Conservation (phyloP, 1,140 invertebrate genomes). For the Metopolophium dirhodum region DNA sequence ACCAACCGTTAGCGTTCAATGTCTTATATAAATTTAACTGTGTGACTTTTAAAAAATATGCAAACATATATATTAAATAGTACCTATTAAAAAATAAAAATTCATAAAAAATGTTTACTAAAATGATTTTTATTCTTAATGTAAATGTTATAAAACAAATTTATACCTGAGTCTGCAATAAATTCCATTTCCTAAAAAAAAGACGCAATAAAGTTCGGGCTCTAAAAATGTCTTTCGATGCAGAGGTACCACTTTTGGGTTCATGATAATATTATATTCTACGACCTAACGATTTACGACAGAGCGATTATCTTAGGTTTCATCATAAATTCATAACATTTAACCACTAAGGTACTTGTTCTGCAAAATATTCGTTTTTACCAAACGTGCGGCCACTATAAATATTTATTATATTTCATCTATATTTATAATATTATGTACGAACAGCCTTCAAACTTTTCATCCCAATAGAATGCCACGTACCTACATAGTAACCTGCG, state of each 20-base stretch:
- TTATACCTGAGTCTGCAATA: not conserved
- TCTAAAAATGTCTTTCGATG: not conserved
- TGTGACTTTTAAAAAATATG: not conserved
- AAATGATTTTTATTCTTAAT: not conserved
- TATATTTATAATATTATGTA: not conserved
- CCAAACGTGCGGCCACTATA: not conserved
- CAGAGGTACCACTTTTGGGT: not conserved
- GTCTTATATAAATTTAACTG: not conserved
- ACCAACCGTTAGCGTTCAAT: not conserved
- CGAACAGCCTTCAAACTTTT: not conserved
- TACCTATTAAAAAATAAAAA: not conserved
- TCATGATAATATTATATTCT: not conserved
- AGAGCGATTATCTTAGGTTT: not conserved
- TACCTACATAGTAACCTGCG: not conserved
- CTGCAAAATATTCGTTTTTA: not conserved
- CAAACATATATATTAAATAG: not conserved
- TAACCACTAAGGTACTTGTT: not conserved
- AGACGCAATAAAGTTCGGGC: not conserved
- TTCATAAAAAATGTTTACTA: not conserved
- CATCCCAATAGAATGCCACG: not conserved
- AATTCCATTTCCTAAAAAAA: not conserved
- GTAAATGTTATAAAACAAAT: not conserved
- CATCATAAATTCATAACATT: not conserved
- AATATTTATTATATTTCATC: too few relatives aligned
- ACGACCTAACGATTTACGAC: not conserved